These are phyloP conservation scores for Oreotragus oreotragus DNA, from an alignment of 2,113 vertebrate genomes.

Conservation along the genomic window DNA sequence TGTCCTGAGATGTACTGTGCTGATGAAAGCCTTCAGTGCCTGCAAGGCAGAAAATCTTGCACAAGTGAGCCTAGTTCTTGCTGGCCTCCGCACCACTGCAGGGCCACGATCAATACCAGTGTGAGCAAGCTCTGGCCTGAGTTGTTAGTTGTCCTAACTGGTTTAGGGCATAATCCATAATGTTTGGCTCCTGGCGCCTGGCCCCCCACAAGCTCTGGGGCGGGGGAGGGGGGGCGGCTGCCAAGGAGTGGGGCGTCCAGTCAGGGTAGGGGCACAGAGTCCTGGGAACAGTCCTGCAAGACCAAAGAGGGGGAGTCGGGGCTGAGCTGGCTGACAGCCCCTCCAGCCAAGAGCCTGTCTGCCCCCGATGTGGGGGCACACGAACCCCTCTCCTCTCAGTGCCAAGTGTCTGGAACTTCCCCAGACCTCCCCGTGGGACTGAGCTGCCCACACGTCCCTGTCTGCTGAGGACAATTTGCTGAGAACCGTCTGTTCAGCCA, in stretches of 20 bases:
- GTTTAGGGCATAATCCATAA: conserved; percentile 44
- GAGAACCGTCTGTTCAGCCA: conserved; percentile 34
- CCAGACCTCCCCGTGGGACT: not conserved
- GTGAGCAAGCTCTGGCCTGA: not conserved
- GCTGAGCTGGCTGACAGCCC: not conserved
- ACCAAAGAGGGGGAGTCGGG: not conserved
- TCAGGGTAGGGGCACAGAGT: fast-evolving
- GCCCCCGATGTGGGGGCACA: not conserved
- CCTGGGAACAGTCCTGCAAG: not conserved
- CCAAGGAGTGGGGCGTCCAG: fast-evolving
- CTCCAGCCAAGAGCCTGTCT: not conserved
- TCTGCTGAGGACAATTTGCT: conserved; percentile 42
- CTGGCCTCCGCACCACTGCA: not conserved
- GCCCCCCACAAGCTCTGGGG: not conserved
- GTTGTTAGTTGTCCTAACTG: conserved; percentile 14
- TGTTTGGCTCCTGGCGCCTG: not conserved
- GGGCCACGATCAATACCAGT: not conserved
- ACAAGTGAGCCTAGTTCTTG: not conserved
- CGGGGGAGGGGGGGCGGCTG: fast-evolving
- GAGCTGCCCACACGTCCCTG: not conserved
- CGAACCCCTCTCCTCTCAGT: fast-evolving
- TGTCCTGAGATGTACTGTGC: not conserved
- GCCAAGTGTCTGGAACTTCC: not conserved
- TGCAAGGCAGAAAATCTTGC: not conserved
- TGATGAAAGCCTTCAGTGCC: fast-evolving